These are phyloP conservation scores for Drosophila kuntzei DNA, from an alignment of 2,888 invertebrate genomes.

Conservation along the genomic window DNA sequence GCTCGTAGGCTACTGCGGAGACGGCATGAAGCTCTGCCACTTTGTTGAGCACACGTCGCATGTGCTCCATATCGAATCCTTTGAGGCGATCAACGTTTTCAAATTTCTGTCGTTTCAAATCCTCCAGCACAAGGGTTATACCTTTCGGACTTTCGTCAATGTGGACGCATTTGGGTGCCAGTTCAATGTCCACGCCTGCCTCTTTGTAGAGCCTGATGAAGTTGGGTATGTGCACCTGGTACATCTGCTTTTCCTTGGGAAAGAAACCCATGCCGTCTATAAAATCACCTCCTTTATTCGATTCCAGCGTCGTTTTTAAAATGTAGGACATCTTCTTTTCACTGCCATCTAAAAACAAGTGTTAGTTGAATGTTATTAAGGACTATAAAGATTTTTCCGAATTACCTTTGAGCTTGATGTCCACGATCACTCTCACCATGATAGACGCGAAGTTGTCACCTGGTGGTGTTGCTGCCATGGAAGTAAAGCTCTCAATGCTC, in stretches of 20 bases:
- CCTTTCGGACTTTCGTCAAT: constrained; percentile 62
- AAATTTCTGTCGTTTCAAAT: constrained; percentile 68
- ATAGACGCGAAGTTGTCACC: constrained; percentile 83
- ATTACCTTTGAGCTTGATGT: constrained; percentile 68
- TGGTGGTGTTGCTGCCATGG: constrained; percentile 76
- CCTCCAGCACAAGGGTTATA: constrained; percentile 77
- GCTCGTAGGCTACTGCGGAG: constrained; percentile 70
- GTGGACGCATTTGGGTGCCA: constrained; percentile 73
- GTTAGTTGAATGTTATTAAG: no score
- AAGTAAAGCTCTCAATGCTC: constrained; percentile 56
- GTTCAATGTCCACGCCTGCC: constrained; percentile 64
- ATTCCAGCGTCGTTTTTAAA: constrained; percentile 72
- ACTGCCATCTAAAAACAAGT: constrained; percentile 60
- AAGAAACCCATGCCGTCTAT: constrained; percentile 72
- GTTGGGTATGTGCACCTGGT: constrained; percentile 67
- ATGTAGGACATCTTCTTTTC: constrained; percentile 72
- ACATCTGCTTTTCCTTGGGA: constrained; percentile 80
- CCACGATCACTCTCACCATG: constrained; percentile 76
- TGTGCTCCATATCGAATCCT: constrained; percentile 79
- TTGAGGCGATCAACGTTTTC: constrained; percentile 74
- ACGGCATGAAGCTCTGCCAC: constrained; percentile 83
- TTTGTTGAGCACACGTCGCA: constrained; percentile 68
- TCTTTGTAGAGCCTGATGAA: constrained; percentile 72
- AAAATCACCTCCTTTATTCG: constrained; percentile 46
- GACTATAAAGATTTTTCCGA: no score